phyloP scores from a whole-genome alignment of 2,888 invertebrate genomes.

The Stenurella melanura region DNA sequence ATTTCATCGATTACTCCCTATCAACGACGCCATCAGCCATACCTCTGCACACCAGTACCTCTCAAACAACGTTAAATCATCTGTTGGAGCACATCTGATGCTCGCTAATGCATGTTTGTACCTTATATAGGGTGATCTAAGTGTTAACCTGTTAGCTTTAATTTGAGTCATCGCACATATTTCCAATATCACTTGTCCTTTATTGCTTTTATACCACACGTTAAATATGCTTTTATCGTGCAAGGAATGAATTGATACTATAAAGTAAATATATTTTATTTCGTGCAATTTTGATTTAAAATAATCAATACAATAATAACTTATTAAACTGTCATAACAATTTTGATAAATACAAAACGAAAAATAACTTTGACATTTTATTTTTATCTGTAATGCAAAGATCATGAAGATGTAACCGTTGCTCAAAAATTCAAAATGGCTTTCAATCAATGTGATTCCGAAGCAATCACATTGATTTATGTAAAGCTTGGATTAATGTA shows the following conservation, averaged over 20 bases:
- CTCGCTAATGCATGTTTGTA: conserved; percentile 38
- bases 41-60: conserved; percentile 42
- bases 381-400: too few species aligned
- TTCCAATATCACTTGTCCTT: background rate
- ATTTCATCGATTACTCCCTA: conserved; percentile 61
- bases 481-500: too few species aligned
- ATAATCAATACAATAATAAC: too few species aligned
- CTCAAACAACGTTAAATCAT: conserved; percentile 52
- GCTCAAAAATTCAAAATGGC: too few species aligned
- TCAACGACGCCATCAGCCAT: conserved; percentile 54
- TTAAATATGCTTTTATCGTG: background rate
- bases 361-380: too few species aligned
- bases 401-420: too few species aligned
- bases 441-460: too few species aligned
- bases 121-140: conserved; percentile 33
- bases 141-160: conserved; percentile 24
- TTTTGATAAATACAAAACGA: too few species aligned
- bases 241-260: background rate
- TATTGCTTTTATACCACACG: background rate
- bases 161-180: conserved; percentile 1
- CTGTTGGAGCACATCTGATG: conserved; percentile 43
- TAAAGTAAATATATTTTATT: too few species aligned
- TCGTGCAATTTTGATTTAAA: too few species aligned
- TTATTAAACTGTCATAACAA: too few species aligned
- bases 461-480: too few species aligned